These are phyloP conservation scores for Trochalopteron elliotii DNA, from an alignment of 2,113 vertebrate genomes.

Conservation along the genomic window DNA sequence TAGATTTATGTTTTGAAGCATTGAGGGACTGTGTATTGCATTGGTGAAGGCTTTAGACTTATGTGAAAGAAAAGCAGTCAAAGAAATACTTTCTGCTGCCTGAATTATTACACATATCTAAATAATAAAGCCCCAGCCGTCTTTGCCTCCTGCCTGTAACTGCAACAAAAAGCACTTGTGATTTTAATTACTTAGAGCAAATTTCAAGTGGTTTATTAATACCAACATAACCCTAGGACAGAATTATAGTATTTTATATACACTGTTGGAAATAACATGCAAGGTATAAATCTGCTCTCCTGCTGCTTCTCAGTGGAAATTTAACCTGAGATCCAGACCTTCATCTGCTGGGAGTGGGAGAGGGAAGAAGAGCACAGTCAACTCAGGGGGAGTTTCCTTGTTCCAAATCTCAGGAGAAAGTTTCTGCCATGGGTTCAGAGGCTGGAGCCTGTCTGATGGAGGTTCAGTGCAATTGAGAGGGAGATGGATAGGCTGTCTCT, in stretches of 20 bases:
- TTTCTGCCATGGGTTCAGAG: not conserved
- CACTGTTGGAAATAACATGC: not conserved
- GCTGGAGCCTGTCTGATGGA: not conserved
- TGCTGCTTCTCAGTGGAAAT: not conserved
- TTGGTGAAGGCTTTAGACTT: not conserved
- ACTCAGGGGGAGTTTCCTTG: not conserved
- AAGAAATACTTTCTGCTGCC: not conserved
- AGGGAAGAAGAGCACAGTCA: not conserved
- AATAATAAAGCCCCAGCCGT: not conserved
- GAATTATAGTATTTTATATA: constrained; percentile 16
- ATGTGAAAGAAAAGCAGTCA: not conserved
- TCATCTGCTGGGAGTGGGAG: not conserved
- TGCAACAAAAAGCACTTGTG: not conserved
- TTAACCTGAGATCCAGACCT: not conserved
- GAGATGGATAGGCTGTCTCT: not conserved
- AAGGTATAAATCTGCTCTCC: not conserved
- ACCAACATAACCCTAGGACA: constrained; percentile 34
- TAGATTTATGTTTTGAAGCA: not conserved
- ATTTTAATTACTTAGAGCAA: constrained; percentile 44
- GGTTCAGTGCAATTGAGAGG: not conserved
- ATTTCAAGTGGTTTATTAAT: constrained; percentile 42
- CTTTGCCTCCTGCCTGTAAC: not conserved
- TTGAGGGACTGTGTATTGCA: not conserved
- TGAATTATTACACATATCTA: not conserved
- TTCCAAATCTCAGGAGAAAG: not conserved